Evolutionary conservation across 2,888 invertebrate species (phyloP).

Genomic region (Sisyra nigra): DNA sequence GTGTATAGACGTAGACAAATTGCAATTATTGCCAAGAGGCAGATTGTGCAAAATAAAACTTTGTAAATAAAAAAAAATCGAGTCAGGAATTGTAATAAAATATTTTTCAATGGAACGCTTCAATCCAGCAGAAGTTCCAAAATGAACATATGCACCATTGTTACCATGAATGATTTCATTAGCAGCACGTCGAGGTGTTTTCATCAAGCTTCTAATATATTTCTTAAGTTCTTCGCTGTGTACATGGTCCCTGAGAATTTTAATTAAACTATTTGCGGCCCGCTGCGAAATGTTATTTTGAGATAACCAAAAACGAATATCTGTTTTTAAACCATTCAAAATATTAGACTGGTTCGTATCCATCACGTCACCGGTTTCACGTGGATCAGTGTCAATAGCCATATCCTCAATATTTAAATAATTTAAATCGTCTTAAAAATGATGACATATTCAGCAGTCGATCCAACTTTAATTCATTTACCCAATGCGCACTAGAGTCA

Average conservation of each 20-base stretch:
- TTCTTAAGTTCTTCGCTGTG: background rate
- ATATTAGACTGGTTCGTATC: no score
- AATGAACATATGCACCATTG: constrained; percentile 10
- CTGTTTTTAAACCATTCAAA: background rate
- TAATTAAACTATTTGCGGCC: background rate
- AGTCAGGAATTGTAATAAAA: constrained; percentile 9
- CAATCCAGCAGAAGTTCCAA: constrained; percentile 10
- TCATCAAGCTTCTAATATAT: constrained; percentile 11
- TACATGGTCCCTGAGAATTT: background rate
- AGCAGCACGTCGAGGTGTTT: constrained; percentile 10
- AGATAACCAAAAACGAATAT: background rate
- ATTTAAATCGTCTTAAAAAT: no score
- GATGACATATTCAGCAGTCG: no score
- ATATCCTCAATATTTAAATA: no score
- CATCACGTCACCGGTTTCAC: no score
- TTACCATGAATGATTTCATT: constrained; percentile 7
- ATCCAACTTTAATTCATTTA: no score
- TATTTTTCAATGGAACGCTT: constrained; percentile 9
- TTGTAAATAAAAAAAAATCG: no score
- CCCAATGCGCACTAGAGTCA: no score
- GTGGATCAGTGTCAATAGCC: no score
- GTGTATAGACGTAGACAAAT: no score
- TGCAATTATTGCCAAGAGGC: no score
- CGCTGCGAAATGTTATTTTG: background rate
- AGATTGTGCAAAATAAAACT: no score